Percentiles rank a stretch among this genome's conserved stretches.
These are phyloP conservation scores for Forbesichthys agassizii DNA, from an alignment of 2,113 vertebrate genomes.

Conservation along the genomic window DNA sequence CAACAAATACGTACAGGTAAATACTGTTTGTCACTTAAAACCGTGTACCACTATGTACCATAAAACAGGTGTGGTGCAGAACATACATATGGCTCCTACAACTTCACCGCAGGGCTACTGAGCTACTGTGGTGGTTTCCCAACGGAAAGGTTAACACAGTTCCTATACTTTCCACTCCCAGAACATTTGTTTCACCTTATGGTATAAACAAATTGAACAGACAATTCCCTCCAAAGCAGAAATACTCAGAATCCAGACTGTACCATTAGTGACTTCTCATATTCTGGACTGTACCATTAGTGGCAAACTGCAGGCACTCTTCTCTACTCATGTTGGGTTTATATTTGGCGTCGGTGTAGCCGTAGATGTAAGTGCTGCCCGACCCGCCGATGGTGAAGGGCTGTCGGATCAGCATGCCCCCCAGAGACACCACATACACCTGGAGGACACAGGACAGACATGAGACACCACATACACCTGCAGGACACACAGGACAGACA, in stretches of 20 bases:
- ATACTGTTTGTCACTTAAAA: too few relatives aligned
- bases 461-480: constrained; percentile 74
- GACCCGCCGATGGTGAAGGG: constrained; percentile 75
- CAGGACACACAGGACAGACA: constrained; percentile 31
- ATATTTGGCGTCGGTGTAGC: constrained; percentile 77
- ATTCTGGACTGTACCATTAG: constrained; percentile 60
- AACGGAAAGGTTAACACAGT: too few relatives aligned
- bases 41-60: not conserved
- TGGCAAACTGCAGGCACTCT: constrained; percentile 69
- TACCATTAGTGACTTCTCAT: constrained; percentile 65
- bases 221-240: not conserved
- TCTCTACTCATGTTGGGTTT: constrained; percentile 73
- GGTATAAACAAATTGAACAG: not conserved
- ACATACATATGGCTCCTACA: not conserved
- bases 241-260: too few relatives aligned
- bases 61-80: not conserved
- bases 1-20: too few relatives aligned
- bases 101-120: too few relatives aligned
- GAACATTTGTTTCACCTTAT: not conserved
- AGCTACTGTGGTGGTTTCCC: too few relatives aligned
- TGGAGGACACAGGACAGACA: constrained; percentile 20
- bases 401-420: constrained; percentile 74
- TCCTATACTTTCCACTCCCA: too few relatives aligned
- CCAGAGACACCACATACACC: constrained; percentile 75
- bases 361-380: constrained; percentile 77